phyloP scores from a whole-genome alignment of 2,888 invertebrate genomes.

The Molanna angustata region DNA sequence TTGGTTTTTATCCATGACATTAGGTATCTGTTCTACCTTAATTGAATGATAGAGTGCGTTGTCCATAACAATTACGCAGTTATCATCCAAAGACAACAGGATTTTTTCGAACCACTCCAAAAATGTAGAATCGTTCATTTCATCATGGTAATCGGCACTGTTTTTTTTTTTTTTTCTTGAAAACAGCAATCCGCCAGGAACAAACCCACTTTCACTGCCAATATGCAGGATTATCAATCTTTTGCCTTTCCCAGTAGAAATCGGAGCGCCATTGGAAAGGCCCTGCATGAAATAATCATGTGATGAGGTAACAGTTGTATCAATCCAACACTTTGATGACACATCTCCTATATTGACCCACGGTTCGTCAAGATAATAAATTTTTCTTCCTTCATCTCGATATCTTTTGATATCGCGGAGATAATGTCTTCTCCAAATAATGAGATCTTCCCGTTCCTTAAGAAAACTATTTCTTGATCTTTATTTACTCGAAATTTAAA shows the following conservation, averaged over 20 bases:
- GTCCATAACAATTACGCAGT: not conserved
- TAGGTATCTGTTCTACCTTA: not conserved
- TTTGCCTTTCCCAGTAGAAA: not conserved
- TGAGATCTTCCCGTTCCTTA: not conserved
- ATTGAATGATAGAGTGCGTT: slow-evolving; percentile 21
- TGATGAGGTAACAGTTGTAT: not conserved
- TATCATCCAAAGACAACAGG: not conserved
- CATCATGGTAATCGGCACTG: slow-evolving; percentile 3
- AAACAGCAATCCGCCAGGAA: not conserved
- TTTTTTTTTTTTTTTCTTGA: slow-evolving; percentile 1
- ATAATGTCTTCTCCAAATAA: not conserved
- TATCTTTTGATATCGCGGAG: not conserved
- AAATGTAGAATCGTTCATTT: slow-evolving; percentile 1
- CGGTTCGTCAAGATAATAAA: not conserved
- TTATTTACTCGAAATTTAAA: not conserved
- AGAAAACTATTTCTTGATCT: not conserved
- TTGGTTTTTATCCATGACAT: not conserved
- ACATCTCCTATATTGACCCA: not conserved
- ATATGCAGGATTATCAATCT: not conserved
- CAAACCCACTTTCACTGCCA: not conserved
- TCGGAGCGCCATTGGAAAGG: not conserved
- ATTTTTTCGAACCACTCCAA: not conserved
- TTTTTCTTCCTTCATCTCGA: not conserved
- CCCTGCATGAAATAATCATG: not conserved
- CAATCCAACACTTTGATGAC: not conserved